Base-by-base conservation (phyloP, 2,113 vertebrate genomes). In the Pyrgilauda ruficollis region DNA sequence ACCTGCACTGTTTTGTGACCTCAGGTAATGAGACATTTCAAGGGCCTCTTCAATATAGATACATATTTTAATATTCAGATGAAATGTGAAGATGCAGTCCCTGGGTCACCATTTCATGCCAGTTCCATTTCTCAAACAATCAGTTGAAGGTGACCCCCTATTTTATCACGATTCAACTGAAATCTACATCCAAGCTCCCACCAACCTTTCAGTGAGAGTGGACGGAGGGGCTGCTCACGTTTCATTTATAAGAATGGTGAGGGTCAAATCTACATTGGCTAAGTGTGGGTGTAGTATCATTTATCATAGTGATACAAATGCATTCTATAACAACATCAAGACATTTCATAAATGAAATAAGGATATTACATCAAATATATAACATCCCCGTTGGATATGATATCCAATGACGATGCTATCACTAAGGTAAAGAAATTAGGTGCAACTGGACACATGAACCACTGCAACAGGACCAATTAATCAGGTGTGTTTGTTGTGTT, bases 121-220 rank as follows among this genome's bases (percentile, higher is more conserved):
- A 37, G 19, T 35, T 55, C 21, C 56, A 28, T 76, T 85, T 78
- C n/a, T 52, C 31, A 46, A 64, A 35, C 17, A 74, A 20, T n/a
- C 21, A 64, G 23, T 59, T 64, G 19, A 74, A 79, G 50, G 3
- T 4, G 28, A 20, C 11, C 21, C 52, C 49, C 26, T 66, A 10
- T 66, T 70, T 70, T 69, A 50, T 53, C 33, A 63, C 33, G 20
- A 86, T 72, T 58, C 56, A 70, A 17, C 30, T 68, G 61, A 82
- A 84, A 87, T 72, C 47, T 64, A 0, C 11, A 13, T 46, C 41
- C 74, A 90, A 35, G 19, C 28, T 81, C 22, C 5, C 35, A 78
- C 7, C 0, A 0, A 67, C 8, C 12, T 56, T 83, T 37, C 31
- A 75, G 33, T 8, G 39, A 49, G 46, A 81, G 70, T 0, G 0